Conservation (phyloP, 2,797 vertebrate species). For the Brachyrhaphis roseni region DNA sequence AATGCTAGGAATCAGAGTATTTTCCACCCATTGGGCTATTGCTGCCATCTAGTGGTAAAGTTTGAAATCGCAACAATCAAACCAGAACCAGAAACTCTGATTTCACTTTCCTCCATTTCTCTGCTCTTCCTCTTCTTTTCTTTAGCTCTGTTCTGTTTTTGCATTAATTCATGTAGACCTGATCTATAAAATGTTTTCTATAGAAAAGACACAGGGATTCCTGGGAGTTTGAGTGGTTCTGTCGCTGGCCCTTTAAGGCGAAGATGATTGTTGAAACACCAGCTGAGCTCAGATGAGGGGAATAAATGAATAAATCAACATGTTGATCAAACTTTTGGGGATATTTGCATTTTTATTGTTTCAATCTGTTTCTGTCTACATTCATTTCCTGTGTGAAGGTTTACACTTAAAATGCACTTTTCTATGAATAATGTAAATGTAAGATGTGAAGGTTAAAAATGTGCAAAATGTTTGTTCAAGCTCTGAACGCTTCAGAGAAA, state of each 20-base stretch:
- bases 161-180: background rate
- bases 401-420: background rate
- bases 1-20: background rate
- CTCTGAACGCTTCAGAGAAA: background rate
- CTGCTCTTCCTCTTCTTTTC: background rate
- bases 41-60: background rate
- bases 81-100: background rate
- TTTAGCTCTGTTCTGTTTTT: background rate
- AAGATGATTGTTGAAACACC: background rate
- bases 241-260: background rate
- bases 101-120: background rate
- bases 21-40: background rate
- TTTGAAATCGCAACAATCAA: background rate
- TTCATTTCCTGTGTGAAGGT: background rate
- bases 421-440: background rate
- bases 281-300: background rate
- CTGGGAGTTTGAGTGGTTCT: background rate
- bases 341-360: background rate
- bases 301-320: background rate
- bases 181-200: background rate
- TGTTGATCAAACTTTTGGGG: background rate
- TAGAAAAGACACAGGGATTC: too few species aligned
- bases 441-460: background rate
- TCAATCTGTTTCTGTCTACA: background rate
- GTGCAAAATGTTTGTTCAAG: background rate